Evolutionary conservation across 35 echinoderm and acorn worm species (phyloP), one percentile per base, ranked within the genome.

Genomic region (Chiridota heheva): DNA sequence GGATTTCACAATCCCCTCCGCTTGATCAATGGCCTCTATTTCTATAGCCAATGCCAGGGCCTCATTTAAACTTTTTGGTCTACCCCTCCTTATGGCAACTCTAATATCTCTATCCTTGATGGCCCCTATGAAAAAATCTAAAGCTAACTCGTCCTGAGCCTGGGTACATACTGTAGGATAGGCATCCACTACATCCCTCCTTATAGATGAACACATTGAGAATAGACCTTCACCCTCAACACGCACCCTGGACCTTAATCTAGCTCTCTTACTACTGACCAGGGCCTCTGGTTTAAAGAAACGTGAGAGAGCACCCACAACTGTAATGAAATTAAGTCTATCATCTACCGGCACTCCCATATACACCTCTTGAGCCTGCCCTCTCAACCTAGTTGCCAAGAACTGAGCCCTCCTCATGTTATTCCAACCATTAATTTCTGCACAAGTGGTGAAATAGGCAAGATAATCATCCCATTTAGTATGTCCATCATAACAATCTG

Each of bases 101-200:
- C 73, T 53, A 17, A 77, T 26, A 13, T 75, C 43, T 5, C 71
- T 45, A 28, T 75, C 71, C 15, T 47, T 3, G 27, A 73, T 45
- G 16, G 69, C 36, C 6, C 40, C 38, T 2, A 73, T 6, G 36
- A 73, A 73, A 42, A 20, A 75, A 75, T 75, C 71, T 42, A 56
- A 20, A 16, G 71, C 71, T 75, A 75, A n/a, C 35, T 75, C 71
- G 44, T 75, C 71, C 22, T 75, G 71, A 13, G 67, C 67, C 36
- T 45, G 37, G 22, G 20, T 1, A 39, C 42, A 35, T 0, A 77
- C 10, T 15, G 18, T 32, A 28, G 73, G 48, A 30, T 77, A 77
- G 4, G 31, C 46, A 25, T 57, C 46, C 27, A 57, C 3, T 3
- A 77, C 73, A 24, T 77, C 73, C 73, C 15, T 53, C 16, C 73